These are phyloP conservation scores for Hirundo rustica DNA, from an alignment of 2,797 vertebrate species.

Conservation along the genomic window DNA sequence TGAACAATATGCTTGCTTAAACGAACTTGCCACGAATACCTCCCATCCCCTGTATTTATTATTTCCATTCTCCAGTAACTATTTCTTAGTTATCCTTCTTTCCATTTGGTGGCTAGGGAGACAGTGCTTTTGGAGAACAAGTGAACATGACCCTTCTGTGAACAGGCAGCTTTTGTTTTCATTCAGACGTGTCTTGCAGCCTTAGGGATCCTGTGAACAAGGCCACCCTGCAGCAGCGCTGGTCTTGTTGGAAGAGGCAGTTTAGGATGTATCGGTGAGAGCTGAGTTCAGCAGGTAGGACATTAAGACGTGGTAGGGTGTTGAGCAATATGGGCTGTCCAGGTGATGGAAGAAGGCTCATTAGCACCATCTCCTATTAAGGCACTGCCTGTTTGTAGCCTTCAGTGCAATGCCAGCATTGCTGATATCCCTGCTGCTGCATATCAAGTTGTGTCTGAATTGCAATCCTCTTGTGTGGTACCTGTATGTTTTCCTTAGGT, in stretches of 20 bases:
- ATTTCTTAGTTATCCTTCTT: neutral
- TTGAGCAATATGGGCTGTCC: neutral
- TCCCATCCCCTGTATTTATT: neutral
- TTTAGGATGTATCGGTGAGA: neutral
- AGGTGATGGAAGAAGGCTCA: neutral
- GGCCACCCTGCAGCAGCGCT: neutral
- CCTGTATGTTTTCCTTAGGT: neutral
- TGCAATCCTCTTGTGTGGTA: neutral
- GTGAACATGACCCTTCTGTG: neutral
- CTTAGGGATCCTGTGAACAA: neutral
- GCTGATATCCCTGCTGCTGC: neutral
- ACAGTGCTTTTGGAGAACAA: neutral
- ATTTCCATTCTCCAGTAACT: neutral
- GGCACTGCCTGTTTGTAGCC: neutral
- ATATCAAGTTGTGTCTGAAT: neutral
- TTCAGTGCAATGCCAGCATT: neutral
- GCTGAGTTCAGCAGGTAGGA: neutral
- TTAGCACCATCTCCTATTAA: neutral
- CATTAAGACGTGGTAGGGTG: neutral
- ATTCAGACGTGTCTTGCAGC: neutral
- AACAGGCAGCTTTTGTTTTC: neutral
- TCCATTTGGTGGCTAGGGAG: neutral
- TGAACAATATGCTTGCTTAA: neutral
- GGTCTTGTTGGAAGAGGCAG: neutral
- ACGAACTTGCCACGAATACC: neutral